Base-by-base conservation (phyloP, 2,888 invertebrate genomes). In the Drosophila infuscata region DNA sequence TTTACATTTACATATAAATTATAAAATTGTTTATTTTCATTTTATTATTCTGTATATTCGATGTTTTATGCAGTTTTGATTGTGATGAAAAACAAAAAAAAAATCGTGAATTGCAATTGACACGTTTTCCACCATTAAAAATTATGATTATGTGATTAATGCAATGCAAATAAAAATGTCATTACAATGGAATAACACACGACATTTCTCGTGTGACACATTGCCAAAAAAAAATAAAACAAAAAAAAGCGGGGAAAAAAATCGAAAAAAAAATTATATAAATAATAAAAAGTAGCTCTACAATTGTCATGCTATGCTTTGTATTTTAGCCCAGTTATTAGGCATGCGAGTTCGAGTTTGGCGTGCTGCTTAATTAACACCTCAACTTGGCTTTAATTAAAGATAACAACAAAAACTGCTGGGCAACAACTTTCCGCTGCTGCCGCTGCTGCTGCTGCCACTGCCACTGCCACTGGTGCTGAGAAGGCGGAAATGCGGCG, bases 71-170 rank as follows among this genome's bases (percentile, higher is more conserved):
- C 60, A 66, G 32, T 30, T 30, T 66, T 33, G 41, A 76, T 78
- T 73, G 61, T 77, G 54, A 53, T 30, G 29, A 30, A 56, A 15
- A 17, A 53, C 25, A 35, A 17, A 20, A 69, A n/a, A n/a, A 58
- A 57, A 58, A 43, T 69, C 83, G 70, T 70, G 76, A 76, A 60
- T 59, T 33, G 65, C 64, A 70, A 71, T 63, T 75, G 83, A 67
- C 88, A 84, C 75, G 83, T 85, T 85, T 88, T 88, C 75, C 88
- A 85, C 77, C 80, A 88, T 83, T 88, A 75, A 81, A 79, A 88
- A 72, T 76, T 72, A 75, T 87, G 83, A 87, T 83, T 70, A 82
- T 76, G 70, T 83, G 72, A 74, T 76, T 81, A 75, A 76, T 86
- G 72, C 70, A 70, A 70, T 76, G 89, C 71, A 72, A 81, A 83